These are phyloP conservation scores for Ficedula albicollis DNA, from an alignment of 2,797 vertebrate genomes.

Conservation along the genomic window DNA sequence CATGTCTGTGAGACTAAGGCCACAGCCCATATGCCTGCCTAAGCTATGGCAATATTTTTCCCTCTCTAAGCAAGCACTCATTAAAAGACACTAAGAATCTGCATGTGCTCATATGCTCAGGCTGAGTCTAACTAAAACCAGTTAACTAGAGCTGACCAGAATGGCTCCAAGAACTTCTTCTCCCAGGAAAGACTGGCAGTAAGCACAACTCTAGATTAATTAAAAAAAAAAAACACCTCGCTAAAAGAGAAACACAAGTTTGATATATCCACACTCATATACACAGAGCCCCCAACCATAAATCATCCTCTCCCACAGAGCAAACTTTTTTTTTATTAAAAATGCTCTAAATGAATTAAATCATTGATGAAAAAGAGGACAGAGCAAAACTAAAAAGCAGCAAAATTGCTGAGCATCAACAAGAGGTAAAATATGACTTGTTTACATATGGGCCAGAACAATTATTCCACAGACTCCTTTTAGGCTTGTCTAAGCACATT, in stretches of 20 bases:
- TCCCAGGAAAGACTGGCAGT: not conserved
- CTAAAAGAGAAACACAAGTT: not conserved
- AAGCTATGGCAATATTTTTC: not conserved
- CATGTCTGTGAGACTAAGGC: not conserved
- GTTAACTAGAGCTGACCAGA: not conserved
- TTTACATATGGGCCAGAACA: not conserved
- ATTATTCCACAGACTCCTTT: not conserved
- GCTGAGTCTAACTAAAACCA: not conserved
- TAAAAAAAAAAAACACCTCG: not conserved
- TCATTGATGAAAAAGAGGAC: not conserved
- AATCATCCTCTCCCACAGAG: not conserved
- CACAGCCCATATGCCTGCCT: not conserved
- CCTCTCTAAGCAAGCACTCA: not conserved
- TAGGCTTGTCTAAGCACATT: constrained; percentile 1
- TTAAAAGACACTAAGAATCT: not conserved
- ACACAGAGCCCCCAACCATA: rapidly evolving
- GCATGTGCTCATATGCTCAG: rapidly evolving
- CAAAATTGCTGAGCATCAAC: not conserved
- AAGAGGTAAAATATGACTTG: not conserved
- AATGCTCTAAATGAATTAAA: not conserved
- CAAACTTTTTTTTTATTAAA: not conserved
- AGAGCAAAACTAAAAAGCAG: not conserved
- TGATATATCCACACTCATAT: rapidly evolving
- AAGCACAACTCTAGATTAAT: not conserved
- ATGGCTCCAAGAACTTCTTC: rapidly evolving